Base-by-base conservation (phyloP, 2,113 vertebrate species). In the Sterrhoptilus dennistouni region DNA sequence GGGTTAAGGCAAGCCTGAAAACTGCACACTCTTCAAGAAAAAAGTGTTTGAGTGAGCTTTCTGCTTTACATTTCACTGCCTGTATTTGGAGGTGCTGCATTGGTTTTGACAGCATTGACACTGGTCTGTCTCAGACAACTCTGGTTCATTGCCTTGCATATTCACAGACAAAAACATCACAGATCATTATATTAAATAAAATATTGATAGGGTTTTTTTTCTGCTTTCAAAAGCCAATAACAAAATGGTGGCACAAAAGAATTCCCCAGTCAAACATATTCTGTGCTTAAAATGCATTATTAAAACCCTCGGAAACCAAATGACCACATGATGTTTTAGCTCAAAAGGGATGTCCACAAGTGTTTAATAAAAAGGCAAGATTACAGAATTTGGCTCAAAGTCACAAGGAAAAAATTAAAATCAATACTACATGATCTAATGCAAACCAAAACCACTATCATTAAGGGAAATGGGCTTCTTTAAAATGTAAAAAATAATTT, bases 161-260 rank as follows among this genome's bases (percentile, higher is more conserved):
- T 90, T 92, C 88, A 70, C 68, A 77, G 63, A 52, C 23, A 76
- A 91, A 86, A 96, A 6, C 5, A 0, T 0, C 75, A 54, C 0
- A 1, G 78, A 75, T 90, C 60, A 40, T 94, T 92, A 66, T 45
- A 92, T 23, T 92, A 54, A 77, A 90, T 95, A 50, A 96, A 97
- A 93, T 83, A 96, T 93, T 95, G 83, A 97, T 83, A 56, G 38
- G 49, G 11, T 11, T 77, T 95, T 95, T 94, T 75, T 85, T 23
- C 38, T 87, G 35, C 75, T 82, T 95, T 92, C 87, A 81, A 53
- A 91, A 80, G 52, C 20, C 63, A 71, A 27, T 66, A 90, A 60
- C 76, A 94, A 96, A 92, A 95, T 77, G 38, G 85, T 90, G 71
- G 38, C 68, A 92, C 54, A 83, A 87, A 92, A 90, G 75, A 71